phyloP scores from a whole-genome alignment of 2,113 vertebrate species.

The Mobula birostris region DNA sequence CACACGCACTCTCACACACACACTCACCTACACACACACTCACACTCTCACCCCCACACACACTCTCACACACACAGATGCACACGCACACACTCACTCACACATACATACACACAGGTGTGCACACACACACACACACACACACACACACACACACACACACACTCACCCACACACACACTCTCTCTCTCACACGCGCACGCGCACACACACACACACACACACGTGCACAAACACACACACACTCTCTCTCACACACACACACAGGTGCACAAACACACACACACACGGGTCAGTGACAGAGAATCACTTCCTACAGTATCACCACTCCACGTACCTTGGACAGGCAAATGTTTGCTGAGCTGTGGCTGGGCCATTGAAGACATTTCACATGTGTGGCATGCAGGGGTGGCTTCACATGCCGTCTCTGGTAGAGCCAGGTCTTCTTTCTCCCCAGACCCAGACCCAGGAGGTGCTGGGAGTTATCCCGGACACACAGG shows the following conservation, averaged over 20 bases:
- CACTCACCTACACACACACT: background rate
- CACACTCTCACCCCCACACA: background rate
- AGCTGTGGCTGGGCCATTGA: constrained; percentile 36
- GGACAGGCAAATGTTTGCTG: too few relatives aligned
- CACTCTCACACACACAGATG: background rate
- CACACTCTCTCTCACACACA: background rate
- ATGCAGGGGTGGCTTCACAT: constrained; percentile 32
- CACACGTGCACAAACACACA: background rate
- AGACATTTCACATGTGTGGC: constrained; percentile 42
- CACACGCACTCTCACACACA: background rate
- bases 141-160: background rate
- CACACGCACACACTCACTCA: background rate
- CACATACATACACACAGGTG: background rate
- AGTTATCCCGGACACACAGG: background rate
- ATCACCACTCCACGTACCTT: background rate
- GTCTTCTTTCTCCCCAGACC: background rate
- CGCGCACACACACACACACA: too few relatives aligned
- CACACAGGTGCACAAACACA: background rate
- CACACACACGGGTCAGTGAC: background rate
- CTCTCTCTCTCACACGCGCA: background rate
- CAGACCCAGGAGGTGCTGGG: too few relatives aligned
- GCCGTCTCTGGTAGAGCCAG: background rate
- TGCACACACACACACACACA: background rate
- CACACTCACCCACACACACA: background rate
- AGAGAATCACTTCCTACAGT: background rate